These are phyloP conservation scores for Dysdera silvatica DNA, from an alignment of 1,140 invertebrate genomes.

Conservation along the genomic window DNA sequence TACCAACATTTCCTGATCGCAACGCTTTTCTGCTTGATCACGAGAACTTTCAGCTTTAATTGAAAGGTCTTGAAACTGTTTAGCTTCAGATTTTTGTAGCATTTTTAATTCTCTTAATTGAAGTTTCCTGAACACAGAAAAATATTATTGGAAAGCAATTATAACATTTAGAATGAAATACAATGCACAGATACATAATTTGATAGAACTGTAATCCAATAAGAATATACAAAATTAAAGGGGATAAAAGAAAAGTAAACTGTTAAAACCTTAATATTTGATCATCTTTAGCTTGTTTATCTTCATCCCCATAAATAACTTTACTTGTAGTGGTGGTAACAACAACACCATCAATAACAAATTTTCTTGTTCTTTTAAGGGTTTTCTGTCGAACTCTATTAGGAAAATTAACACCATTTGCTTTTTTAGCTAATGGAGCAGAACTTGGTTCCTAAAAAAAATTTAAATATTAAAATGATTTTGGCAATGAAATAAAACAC, in stretches of 20 bases:
- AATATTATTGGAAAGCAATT: not conserved
- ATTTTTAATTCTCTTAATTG: conserved; percentile 91
- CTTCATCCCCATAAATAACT: conserved; percentile 85
- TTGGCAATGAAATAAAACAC: too few species aligned
- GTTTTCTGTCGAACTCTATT: conserved; percentile 59
- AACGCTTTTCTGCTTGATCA: conserved; percentile 64
- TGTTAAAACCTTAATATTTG: conserved; percentile 41
- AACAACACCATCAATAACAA: conserved; percentile 91
- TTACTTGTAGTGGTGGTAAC: conserved; percentile 90
- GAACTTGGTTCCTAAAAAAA: conserved; percentile 12
- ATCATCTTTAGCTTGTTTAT: conserved; percentile 53
- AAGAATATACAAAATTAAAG: not conserved
- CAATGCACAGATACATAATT: not conserved
- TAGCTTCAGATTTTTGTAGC: conserved; percentile 93
- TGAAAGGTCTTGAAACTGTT: conserved; percentile 88
- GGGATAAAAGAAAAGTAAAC: not conserved
- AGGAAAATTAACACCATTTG: not conserved
- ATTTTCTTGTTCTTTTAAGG: conserved; percentile 86
- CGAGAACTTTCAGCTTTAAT: conserved; percentile 75
- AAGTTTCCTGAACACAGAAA: conserved; percentile 58
- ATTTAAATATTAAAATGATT: not conserved
- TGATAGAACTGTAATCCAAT: not conserved
- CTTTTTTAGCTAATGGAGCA: conserved; percentile 1
- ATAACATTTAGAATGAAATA: not conserved
- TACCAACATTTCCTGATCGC: conserved; percentile 46